A percentile compares a stretch with the other conserved stretches of the same genome.
Conservation (phyloP, 1,140 invertebrate genomes). For the Lithobius niger region DNA sequence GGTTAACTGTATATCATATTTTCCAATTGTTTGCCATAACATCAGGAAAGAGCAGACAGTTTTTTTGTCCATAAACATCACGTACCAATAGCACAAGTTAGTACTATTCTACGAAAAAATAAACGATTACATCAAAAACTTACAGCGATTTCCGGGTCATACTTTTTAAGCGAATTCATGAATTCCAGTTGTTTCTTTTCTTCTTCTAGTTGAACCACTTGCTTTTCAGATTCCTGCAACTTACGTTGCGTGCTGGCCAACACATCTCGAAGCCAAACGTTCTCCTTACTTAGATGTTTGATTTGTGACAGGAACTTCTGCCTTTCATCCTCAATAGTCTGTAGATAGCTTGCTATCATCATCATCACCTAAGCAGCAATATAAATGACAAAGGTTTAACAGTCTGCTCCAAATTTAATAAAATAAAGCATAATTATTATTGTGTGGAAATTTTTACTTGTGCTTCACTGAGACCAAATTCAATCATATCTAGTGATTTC, state of each 20-base stretch:
- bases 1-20: no score
- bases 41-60: no score
- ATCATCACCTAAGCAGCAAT: constrained; percentile 81
- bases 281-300: constrained; percentile 81
- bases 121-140: no score
- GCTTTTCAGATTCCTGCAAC: constrained; percentile 88
- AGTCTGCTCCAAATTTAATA: no score
- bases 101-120: no score
- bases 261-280: constrained; percentile 97
- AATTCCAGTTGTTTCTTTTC: constrained; percentile 97
- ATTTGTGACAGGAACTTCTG: constrained; percentile 97
- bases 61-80: no score
- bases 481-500: constrained; percentile 92
- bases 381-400: constrained; percentile 9
- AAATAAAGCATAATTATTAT: no score
- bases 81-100: no score
- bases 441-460: no score
- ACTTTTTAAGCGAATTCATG: constrained; percentile 91
- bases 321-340: constrained; percentile 96
- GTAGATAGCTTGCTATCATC: constrained; percentile 85
- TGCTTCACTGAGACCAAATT: constrained; percentile 88
- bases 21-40: no score
- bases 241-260: constrained; percentile 94
- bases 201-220: constrained; percentile 82
- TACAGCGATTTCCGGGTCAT: constrained; percentile 70